Conservation (phyloP, 2,113 vertebrate species). For the Panurus biarmicus region DNA sequence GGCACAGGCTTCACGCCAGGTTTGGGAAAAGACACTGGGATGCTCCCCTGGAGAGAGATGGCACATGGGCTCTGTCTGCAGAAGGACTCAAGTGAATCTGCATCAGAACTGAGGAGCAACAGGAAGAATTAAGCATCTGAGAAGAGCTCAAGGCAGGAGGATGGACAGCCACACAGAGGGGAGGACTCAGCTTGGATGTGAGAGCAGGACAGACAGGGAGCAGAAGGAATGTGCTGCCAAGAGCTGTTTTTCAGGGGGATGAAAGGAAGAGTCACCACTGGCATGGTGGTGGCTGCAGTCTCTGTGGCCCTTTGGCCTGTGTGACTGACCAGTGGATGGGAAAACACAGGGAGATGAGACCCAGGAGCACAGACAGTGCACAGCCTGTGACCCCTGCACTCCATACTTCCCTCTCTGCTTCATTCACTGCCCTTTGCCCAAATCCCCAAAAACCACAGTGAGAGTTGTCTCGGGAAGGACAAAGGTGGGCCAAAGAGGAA, state of each 20-base stretch:
- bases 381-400: fast-evolving
- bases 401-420: not conserved
- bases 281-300: fast-evolving
- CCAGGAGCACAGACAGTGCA: fast-evolving
- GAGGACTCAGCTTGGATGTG: not conserved
- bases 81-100: not conserved
- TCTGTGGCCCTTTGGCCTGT: not conserved
- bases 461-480: not conserved
- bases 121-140: not conserved
- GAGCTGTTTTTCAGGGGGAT: not conserved
- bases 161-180: not conserved
- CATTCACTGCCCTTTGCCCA: not conserved
- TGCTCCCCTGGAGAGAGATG: not conserved
- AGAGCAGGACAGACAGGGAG: not conserved
- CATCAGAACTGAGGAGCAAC: not conserved
- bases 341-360: not conserved
- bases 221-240: not conserved
- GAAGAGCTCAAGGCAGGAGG: not conserved
- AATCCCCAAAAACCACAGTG: fast-evolving
- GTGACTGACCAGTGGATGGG: not conserved
- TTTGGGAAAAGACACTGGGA: not conserved
- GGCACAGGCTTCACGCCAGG: not conserved
- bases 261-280: not conserved
- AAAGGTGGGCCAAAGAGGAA: not conserved
- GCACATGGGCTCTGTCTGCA: not conserved